Percentiles rank a stretch among this genome's conserved stretches.
phyloP scores from a whole-genome alignment of 2,888 invertebrate species.

The Pardosa pseudoannulata region DNA sequence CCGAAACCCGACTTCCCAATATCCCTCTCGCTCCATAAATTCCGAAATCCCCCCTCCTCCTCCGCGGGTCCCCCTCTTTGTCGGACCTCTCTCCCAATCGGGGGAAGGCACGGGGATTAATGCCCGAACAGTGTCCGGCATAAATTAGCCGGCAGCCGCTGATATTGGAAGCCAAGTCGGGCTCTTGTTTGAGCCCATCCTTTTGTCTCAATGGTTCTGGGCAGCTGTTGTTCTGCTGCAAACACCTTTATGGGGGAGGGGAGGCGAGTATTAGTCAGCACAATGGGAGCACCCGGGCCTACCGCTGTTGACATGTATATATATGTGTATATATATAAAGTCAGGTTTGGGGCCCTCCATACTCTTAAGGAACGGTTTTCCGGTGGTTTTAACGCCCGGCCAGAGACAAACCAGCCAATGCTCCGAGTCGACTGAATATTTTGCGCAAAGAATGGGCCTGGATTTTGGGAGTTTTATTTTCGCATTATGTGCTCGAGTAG shows the following conservation, averaged over 20 bases:
- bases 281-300: background rate
- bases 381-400: too few relatives aligned
- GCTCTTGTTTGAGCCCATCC: background rate
- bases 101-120: background rate
- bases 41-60: background rate
- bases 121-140: conserved; percentile 44
- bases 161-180: conserved; percentile 4
- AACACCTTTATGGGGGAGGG: background rate
- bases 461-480: too few relatives aligned
- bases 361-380: too few relatives aligned
- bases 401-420: too few relatives aligned
- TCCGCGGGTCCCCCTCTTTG: background rate
- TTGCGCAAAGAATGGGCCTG: too few relatives aligned
- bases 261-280: background rate
- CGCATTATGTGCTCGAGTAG: too few relatives aligned
- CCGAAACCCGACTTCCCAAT: background rate
- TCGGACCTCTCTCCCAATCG: background rate
- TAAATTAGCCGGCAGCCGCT: conserved; percentile 63
- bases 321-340: background rate
- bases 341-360: too few relatives aligned
- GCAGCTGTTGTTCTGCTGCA: background rate
- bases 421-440: too few relatives aligned
- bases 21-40: conserved; percentile 11
- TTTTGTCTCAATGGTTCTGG: background rate
- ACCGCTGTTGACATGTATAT: too few relatives aligned